phyloP scores from a whole-genome alignment of 2,113 vertebrate genomes.

The Martes martes region DNA sequence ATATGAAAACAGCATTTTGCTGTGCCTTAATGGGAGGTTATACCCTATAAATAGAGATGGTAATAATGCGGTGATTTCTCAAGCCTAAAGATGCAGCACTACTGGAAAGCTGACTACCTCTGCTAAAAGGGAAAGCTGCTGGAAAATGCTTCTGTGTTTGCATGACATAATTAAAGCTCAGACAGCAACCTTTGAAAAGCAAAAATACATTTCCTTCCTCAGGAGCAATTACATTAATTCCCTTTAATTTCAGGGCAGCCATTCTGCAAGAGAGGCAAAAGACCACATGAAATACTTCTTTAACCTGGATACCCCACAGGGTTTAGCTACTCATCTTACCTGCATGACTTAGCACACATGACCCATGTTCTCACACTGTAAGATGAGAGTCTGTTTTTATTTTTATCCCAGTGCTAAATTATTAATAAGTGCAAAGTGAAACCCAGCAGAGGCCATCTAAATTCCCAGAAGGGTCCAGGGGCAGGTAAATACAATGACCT shows the following conservation, averaged over 20 bases:
- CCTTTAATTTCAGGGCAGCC: not conserved
- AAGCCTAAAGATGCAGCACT: not conserved
- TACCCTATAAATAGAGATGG: not conserved
- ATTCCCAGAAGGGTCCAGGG: constrained; percentile 52
- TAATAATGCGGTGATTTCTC: not conserved
- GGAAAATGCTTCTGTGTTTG: not conserved
- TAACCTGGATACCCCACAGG: not conserved
- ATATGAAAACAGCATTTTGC: not conserved
- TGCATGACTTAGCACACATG: constrained; percentile 58
- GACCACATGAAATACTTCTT: not conserved
- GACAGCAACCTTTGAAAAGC: constrained; percentile 13
- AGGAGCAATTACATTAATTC: constrained; percentile 42
- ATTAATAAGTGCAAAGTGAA: constrained; percentile 80
- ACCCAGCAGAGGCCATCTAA: constrained; percentile 66
- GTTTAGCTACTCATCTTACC: not conserved
- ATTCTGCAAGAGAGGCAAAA: not conserved
- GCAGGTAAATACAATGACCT: constrained; percentile 38
- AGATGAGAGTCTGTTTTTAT: constrained; percentile 76
- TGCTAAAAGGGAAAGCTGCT: not conserved
- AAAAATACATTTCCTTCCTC: constrained; percentile 8
- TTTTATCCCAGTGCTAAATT: constrained; percentile 79
- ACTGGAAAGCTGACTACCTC: not conserved
- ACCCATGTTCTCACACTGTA: constrained; percentile 43
- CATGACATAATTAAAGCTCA: constrained; percentile 45
- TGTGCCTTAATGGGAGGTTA: not conserved